Percentiles rank a stretch among this genome's conserved stretches.
phyloP scores from a whole-genome alignment of 1,140 invertebrate genomes.

The Goniozus legneri region DNA sequence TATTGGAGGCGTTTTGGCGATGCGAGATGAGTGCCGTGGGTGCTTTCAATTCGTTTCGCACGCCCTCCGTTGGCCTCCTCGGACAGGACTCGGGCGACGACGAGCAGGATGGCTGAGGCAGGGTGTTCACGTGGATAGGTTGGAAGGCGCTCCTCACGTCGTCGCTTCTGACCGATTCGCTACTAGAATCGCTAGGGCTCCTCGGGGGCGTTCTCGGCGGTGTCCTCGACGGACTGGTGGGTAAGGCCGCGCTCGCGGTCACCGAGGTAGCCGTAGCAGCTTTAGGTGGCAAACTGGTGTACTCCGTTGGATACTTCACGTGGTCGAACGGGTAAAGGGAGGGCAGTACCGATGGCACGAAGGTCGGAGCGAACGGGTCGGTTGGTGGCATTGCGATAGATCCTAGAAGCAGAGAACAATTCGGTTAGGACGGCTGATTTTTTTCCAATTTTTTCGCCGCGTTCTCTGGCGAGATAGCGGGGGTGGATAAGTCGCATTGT shows the following conservation, averaged over 20 bases:
- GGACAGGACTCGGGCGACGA: conserved; percentile 56
- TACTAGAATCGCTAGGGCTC: conserved; percentile 48
- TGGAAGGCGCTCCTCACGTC: conserved; percentile 74
- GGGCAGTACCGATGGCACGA: conserved; percentile 36
- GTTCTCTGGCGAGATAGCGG: conserved; percentile 12
- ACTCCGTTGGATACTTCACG: conserved; percentile 37
- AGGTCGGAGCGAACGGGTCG: conserved; percentile 39
- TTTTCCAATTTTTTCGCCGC: too few species aligned
- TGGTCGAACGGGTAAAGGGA: conserved; percentile 39
- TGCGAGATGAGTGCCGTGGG: conserved; percentile 52
- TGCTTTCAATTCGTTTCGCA: conserved; percentile 61
- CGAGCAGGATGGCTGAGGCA: conserved; percentile 43
- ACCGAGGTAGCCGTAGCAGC: neutral
- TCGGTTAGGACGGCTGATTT: too few species aligned
- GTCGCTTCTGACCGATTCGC: conserved; percentile 54
- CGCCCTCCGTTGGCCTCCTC: conserved; percentile 26
- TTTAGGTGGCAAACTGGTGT: conserved; percentile 12
- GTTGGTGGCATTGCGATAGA: conserved; percentile 40
- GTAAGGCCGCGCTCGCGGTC: conserved; percentile 9
- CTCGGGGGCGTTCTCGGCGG: conserved; percentile 36
- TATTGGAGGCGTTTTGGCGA: conserved; percentile 43
- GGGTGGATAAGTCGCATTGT: conserved; percentile 34
- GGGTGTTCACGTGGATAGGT: conserved; percentile 46
- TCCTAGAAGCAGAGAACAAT: conserved; percentile 32
- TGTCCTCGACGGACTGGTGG: conserved; percentile 31